A percentile compares a stretch with the other conserved stretches of the same genome.
Conservation (phyloP, 2,797 vertebrate genomes). For the Amphiprion clarkii region DNA sequence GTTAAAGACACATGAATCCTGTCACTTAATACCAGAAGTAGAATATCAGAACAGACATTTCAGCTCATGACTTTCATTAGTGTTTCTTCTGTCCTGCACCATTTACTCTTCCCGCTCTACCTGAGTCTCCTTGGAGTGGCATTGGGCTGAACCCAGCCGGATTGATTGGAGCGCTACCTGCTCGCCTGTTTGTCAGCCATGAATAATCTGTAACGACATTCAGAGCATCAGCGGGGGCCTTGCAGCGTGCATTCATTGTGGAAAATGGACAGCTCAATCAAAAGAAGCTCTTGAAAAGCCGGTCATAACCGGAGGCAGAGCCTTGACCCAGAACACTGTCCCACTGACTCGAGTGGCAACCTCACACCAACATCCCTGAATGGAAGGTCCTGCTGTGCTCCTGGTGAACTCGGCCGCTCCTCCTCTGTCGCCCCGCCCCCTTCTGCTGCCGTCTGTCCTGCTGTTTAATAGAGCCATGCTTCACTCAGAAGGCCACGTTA, state of each 20-base stretch:
- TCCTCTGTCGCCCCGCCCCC: slow-evolving; percentile 24
- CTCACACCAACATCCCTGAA: slow-evolving; percentile 58
- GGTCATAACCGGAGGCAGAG: slow-evolving; percentile 78
- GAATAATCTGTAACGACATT: slow-evolving; percentile 84
- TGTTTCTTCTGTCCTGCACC: slow-evolving; percentile 23
- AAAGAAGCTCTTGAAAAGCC: slow-evolving; percentile 80
- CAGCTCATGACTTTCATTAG: slow-evolving; percentile 16
- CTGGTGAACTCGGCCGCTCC: slow-evolving; percentile 38
- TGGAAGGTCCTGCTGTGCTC: slow-evolving; percentile 52
- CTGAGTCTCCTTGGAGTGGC: slow-evolving; percentile 81
- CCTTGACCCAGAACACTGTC: slow-evolving; percentile 83
- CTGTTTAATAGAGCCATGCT: slow-evolving; percentile 80
- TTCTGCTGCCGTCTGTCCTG: slow-evolving; percentile 22
- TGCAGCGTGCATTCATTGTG: slow-evolving; percentile 77
- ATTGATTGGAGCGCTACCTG: slow-evolving; percentile 82
- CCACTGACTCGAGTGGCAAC: slow-evolving; percentile 73
- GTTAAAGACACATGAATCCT: background rate
- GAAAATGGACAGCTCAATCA: slow-evolving; percentile 86
- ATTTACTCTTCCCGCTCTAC: slow-evolving; percentile 47
- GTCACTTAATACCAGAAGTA: background rate
- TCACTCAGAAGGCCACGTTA: slow-evolving; percentile 83
- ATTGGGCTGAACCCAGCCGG: slow-evolving; percentile 75
- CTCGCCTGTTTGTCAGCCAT: slow-evolving; percentile 81
- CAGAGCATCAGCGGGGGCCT: slow-evolving; percentile 75
- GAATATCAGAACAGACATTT: slow-evolving; percentile 24